Evolutionary conservation across 92 coral and sea anemone genomes (phyloP).

Genomic region (Porites rus): DNA sequence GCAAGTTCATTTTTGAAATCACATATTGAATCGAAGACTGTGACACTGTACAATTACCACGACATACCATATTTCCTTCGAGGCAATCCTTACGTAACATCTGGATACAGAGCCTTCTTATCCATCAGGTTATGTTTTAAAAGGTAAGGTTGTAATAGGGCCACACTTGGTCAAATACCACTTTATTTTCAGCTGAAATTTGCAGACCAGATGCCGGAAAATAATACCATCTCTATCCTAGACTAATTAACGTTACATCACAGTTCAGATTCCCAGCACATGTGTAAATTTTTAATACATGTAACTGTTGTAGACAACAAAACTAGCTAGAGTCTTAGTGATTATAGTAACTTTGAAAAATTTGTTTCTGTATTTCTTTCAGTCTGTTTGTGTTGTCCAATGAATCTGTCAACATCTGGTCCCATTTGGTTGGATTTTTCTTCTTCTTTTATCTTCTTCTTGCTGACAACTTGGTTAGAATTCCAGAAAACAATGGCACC

Average conservation of each 20-base stretch:
- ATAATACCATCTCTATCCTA: too few species aligned
- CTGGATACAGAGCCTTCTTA: constrained; percentile 93
- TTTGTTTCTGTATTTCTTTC: constrained; percentile 11
- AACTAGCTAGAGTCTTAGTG: neutral
- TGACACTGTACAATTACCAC: constrained; percentile 84
- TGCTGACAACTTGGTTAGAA: constrained; percentile 78
- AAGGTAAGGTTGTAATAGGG: constrained; percentile 62
- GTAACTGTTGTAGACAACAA: neutral
- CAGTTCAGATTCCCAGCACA: too few species aligned
- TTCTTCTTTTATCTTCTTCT: constrained; percentile 76
- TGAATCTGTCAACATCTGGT: constrained; percentile 95
- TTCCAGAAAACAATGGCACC: constrained; percentile 75
- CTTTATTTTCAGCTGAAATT: too few species aligned
- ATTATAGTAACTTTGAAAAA: neutral
- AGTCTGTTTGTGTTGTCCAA: constrained; percentile 92
- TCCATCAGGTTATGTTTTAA: constrained; percentile 78
- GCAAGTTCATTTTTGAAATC: constrained; percentile 24
- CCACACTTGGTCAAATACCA: too few species aligned
- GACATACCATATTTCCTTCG: constrained; percentile 94
- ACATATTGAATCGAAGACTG: constrained; percentile 33
- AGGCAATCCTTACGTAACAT: constrained; percentile 93
- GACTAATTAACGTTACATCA: too few species aligned
- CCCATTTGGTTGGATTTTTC: constrained; percentile 87
- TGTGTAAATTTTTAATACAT: too few species aligned
- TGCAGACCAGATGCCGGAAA: too few species aligned